Percentiles rank a stretch among this genome's conserved stretches.
Evolutionary conservation across 2,888 invertebrate genomes (phyloP).

Genomic region (Aradus depressus): DNA sequence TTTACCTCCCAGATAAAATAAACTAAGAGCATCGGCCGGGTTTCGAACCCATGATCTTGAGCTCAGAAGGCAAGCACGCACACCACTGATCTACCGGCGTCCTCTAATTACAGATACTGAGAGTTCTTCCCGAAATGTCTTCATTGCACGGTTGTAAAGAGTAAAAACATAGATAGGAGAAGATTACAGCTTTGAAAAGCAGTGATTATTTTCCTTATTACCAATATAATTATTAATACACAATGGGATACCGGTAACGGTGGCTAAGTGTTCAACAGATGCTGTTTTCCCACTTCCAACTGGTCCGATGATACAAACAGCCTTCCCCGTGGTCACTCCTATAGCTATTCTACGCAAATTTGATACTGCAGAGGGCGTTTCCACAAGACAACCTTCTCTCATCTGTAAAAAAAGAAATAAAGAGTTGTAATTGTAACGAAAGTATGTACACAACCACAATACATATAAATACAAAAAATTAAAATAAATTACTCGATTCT

Average conservation of each 20-base stretch:
- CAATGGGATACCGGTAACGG: constrained; percentile 62
- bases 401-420: background rate
- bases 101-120: no score
- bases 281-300: constrained; percentile 93
- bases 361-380: constrained; percentile 25
- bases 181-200: no score
- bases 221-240: no score
- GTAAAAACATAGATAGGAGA: no score
- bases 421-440: background rate
- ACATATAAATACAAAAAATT: background rate
- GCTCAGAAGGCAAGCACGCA: no score
- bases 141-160: no score
- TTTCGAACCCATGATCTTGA: no score
- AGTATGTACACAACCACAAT: background rate
- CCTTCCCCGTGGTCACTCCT: constrained; percentile 64
- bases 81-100: no score
- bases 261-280: constrained; percentile 74
- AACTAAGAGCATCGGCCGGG: no score
- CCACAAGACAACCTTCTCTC: constrained; percentile 22
- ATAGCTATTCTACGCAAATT: constrained; percentile 43
- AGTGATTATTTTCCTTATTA: no score
- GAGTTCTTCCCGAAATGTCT: no score
- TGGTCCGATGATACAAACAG: constrained; percentile 69
- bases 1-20: no score
- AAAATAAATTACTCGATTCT: constrained; percentile 14